phyloP scores from a whole-genome alignment of 2,113 vertebrate species.

The Zosterops pallidus region DNA sequence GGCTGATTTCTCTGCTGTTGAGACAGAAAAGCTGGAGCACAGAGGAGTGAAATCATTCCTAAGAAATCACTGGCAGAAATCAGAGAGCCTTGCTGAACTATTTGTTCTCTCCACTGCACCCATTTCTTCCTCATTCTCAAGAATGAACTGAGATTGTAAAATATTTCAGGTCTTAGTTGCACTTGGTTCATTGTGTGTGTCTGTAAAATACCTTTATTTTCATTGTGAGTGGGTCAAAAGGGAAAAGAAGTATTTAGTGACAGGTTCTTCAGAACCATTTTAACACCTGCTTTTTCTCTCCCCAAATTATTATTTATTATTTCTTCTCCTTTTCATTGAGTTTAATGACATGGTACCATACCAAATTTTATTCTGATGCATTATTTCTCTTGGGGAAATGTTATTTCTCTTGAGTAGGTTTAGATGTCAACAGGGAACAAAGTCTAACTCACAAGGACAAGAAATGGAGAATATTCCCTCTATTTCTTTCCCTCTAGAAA shows the following conservation, averaged over 20 bases:
- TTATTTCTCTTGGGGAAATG: neutral
- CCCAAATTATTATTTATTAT: neutral
- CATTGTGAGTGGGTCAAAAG: neutral
- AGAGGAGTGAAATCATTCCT: neutral
- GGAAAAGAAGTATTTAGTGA: neutral
- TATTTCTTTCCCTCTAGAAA: neutral
- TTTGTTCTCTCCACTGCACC: neutral
- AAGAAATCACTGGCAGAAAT: neutral
- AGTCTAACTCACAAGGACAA: neutral
- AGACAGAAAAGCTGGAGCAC: neutral
- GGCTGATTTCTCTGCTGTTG: neutral
- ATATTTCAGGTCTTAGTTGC: neutral
- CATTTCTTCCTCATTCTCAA: neutral
- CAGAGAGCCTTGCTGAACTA: neutral
- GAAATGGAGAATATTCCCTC: neutral
- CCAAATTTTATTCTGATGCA: neutral
- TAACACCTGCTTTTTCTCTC: neutral
- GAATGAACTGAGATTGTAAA: neutral
- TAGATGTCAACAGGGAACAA: neutral
- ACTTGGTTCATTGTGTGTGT: accelerated
- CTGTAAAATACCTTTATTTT: neutral
- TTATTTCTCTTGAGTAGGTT: neutral
- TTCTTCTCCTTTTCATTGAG: neutral
- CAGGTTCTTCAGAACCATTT: neutral
- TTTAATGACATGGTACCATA: neutral